Evolutionary conservation across 2,888 invertebrate species (phyloP), one percentile per base, ranked within the genome.

Genomic region (Diogma glabrata): DNA sequence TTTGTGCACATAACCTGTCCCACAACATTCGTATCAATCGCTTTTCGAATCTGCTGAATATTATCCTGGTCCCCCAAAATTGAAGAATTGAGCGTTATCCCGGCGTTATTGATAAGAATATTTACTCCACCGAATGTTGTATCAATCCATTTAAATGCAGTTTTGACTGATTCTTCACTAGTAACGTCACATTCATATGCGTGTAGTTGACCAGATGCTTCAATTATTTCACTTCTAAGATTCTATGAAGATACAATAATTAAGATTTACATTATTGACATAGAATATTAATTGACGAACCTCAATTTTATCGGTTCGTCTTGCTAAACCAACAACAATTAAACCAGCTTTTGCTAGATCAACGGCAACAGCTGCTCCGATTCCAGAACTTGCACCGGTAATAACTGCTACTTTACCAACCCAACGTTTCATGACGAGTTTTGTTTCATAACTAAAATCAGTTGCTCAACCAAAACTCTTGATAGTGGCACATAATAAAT

Each of bases 341-440:
- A 79, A 56, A 1, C 78, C 80, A 6, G 68, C 63, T 46, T 67
- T 63, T 1, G 72, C 67, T 26, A 78, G 62, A 51, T 70, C 67
- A 54, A 63, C 59, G 5, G 66, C 65, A 40, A 75, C 67, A 5
- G 71, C 72, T 2, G 71, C 72, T n/a, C 77, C 81, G 51, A 81
- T 80, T 4, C 81, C 81, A 0, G 74, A 69, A 62, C 79, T 79
- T 9, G 78, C 79, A 2, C 81, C 81, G 0, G 80, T 81, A 46
- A 81, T 78, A 16, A 81, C 72, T 1, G 79, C 81, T 0, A 77
- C 73, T 58, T 75, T 75, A 55, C 76, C 77, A 4, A 61, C 58
- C 79, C 79, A 81, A 47, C 77, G 75, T 19, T 81, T 75, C 74
- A 77, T 74, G 16, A 19, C 22, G 9, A 24, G 23, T 5, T 8